These are phyloP conservation scores for Pipa parva DNA, from an alignment of 2,113 vertebrate species.

Conservation along the genomic window DNA sequence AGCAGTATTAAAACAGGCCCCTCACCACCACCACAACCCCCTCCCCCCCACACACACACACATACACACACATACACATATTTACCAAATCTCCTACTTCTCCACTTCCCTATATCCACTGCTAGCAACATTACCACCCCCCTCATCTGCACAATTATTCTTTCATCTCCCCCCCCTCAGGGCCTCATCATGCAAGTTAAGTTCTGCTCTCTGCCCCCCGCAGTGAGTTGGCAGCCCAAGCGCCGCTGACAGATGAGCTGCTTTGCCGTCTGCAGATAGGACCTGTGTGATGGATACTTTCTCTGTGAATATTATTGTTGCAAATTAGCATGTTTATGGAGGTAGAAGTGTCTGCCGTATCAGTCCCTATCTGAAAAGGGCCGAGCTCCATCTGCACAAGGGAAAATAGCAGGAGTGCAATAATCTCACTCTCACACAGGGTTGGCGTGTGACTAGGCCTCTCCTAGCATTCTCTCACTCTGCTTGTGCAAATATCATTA, in stretches of 20 bases:
- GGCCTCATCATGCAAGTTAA: conserved; percentile 79
- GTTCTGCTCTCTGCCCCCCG: conserved; percentile 77
- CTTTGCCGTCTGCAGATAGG: conserved; percentile 76
- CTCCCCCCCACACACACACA: too few species aligned
- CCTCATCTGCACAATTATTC: conserved; percentile 24
- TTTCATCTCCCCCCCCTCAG: conserved; percentile 56
- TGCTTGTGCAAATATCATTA: not conserved
- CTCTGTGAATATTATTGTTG: conserved; percentile 77
- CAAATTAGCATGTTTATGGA: conserved; percentile 89
- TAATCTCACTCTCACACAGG: conserved; percentile 4
- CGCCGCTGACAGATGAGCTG: conserved; percentile 77
- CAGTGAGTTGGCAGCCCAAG: conserved; percentile 75
- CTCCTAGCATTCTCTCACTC: not conserved
- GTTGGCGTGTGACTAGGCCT: not conserved
- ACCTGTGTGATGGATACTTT: conserved; percentile 77
- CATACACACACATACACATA: too few species aligned
- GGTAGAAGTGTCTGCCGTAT: conserved; percentile 81
- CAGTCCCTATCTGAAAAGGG: conserved; percentile 57
- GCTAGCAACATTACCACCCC: conserved; percentile 1
- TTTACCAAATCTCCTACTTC: conserved; percentile 1
- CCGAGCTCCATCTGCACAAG: conserved; percentile 45
- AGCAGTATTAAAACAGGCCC: not conserved
- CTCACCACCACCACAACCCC: conserved; percentile 45
- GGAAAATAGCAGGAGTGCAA: conserved; percentile 29
- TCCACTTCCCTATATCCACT: conserved; percentile 22